Evolutionary conservation across 2,888 invertebrate genomes (phyloP), one percentile per base, ranked within the genome.

Genomic region (Oxycera nigricornis): DNA sequence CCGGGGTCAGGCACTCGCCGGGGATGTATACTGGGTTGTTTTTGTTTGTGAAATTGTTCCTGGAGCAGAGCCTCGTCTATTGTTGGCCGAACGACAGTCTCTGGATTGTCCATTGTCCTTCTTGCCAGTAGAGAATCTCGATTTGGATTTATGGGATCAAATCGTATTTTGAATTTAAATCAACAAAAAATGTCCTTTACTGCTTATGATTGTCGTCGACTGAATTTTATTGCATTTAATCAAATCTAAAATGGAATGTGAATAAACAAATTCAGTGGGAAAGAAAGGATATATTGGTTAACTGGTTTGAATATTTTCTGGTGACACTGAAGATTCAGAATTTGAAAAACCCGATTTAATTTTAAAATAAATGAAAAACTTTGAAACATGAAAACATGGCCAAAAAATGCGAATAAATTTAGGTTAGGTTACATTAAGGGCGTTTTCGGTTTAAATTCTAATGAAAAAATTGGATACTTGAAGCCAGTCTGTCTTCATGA

Each of bases 91-190:
- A 35, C 17, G 17, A 17, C 31, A 62, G 35, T 30, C 17, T 28
- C 62, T 26, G 20, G 20, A 62, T 11, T 62, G 20, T 35, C 14
- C 28, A 26, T 68, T 28, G 50, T 28, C 67, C 35, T 62, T 26
- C 41, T 26, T 46, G 67, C 46, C 46, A 41, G 41, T 39, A 35
- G 31, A 70, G 50, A n/a, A n/a, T 17, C 35, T 31, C 70, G 31
- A 41, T 65, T 41, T 24, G 70, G 73, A 73, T 73, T 73, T 73
- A 73, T 61, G 26, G 73, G 73, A 73, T 73, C 73, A 73, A 62
- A 61, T 73, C 46, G 73, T 73, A 70, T 55, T 73, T 73, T 62
- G 73, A 62, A 73, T 73, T 73, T 73, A 73, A 73, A 73, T 73
- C 72, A 62, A 61, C 31, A 35, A 52, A 55, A 30, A 72, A 57